A percentile compares a stretch with the other conserved stretches of the same genome.
These are phyloP conservation scores for Phthorimaea operculella DNA, from an alignment of 1,140 invertebrate species.

Conservation along the genomic window DNA sequence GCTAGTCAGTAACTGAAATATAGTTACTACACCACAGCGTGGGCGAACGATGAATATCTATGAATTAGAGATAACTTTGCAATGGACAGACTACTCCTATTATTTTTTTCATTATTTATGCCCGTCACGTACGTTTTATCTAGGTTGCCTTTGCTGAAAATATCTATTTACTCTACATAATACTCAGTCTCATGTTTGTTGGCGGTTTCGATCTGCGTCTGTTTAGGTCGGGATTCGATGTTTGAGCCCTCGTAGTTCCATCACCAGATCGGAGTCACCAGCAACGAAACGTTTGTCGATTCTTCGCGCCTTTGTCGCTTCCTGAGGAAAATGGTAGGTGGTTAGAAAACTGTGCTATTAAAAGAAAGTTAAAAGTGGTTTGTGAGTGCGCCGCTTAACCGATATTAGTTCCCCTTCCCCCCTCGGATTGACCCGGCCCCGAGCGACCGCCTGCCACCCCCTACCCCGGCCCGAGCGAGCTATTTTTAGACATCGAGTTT, in stretches of 20 bases:
- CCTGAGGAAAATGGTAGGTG: conserved; percentile 32
- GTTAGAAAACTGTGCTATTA: conserved; percentile 4
- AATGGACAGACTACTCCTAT: background rate
- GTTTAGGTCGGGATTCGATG: conserved; percentile 65
- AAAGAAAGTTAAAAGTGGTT: conserved; percentile 6
- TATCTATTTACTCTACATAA: conserved; percentile 56
- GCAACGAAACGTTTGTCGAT: conserved; percentile 70
- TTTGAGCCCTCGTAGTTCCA: conserved; percentile 70
- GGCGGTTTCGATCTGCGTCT: conserved; percentile 40
- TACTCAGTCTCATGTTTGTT: conserved; percentile 65
- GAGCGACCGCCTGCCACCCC: conserved; percentile 47
- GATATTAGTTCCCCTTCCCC: conserved; percentile 34
- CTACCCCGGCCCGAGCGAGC: conserved; percentile 53
- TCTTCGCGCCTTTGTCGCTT: conserved; percentile 37
- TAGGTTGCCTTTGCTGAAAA: conserved; percentile 39
- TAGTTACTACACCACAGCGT: too few relatives aligned
- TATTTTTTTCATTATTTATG: conserved; percentile 31
- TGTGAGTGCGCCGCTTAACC: conserved; percentile 23
- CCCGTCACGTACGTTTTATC: conserved; percentile 28
- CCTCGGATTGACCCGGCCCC: conserved; percentile 54
- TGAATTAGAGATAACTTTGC: too few relatives aligned
- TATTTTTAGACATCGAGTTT: conserved; percentile 62
- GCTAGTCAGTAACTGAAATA: too few relatives aligned
- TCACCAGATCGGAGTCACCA: conserved; percentile 67
- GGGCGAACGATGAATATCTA: too few relatives aligned